phyloP scores from a whole-genome alignment of 2,888 invertebrate genomes.

The Polydrusus pterygomalis region DNA sequence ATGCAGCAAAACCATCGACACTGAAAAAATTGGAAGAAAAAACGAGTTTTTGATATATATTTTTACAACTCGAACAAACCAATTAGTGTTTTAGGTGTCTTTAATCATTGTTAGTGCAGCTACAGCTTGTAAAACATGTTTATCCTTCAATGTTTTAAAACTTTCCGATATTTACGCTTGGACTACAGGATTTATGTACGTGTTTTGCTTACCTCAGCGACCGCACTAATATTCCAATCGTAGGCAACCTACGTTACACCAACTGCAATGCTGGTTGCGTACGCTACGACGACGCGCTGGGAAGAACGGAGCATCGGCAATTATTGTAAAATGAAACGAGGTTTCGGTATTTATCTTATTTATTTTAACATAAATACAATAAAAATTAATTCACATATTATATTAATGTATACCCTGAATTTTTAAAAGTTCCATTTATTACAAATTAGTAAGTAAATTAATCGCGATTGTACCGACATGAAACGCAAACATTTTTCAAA shows the following conservation, averaged over 20 bases:
- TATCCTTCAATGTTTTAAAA: no score
- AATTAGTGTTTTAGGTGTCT: no score
- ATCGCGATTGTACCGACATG: constrained; percentile 11
- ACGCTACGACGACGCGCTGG: not conserved
- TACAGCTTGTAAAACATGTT: no score
- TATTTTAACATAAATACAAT: constrained; percentile 62
- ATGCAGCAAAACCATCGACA: no score
- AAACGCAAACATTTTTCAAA: constrained; percentile 11
- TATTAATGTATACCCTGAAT: constrained; percentile 68
- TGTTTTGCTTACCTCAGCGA: not conserved
- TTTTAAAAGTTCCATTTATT: constrained; percentile 47
- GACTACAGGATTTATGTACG: constrained; percentile 11
- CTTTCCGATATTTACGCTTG: not conserved
- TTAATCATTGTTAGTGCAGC: no score
- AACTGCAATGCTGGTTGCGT: constrained; percentile 42
- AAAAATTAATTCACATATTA: constrained; percentile 60
- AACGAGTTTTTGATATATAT: no score
- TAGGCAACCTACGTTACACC: constrained; percentile 25
- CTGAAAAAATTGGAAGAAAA: no score
- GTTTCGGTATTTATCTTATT: constrained; percentile 43
- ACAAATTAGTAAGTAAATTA: constrained; percentile 18
- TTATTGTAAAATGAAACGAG: constrained; percentile 18
- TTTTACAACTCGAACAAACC: no score
- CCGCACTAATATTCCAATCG: not conserved
- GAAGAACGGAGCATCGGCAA: not conserved